Conservation (phyloP, 1,140 invertebrate genomes). For the Calliopsis andreniformis region DNA sequence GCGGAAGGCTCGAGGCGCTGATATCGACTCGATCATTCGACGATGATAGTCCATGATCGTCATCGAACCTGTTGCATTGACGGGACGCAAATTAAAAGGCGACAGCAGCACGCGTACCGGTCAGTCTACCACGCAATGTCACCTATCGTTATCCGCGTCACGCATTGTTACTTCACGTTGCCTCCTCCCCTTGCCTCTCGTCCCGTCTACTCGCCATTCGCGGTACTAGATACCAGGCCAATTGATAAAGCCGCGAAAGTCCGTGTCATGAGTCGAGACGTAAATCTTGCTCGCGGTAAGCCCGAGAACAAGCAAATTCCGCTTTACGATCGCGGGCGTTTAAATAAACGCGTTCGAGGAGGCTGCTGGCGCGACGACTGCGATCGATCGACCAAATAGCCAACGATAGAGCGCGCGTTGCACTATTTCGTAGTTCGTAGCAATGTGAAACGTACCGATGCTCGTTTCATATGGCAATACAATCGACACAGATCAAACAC, state of each 20-base stretch:
- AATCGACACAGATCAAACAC: no score
- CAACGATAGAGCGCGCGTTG: no score
- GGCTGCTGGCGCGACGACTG: no score
- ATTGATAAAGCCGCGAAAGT: constrained; percentile 27
- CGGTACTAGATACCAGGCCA: constrained; percentile 1
- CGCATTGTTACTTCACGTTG: background rate
- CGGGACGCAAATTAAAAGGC: constrained; percentile 26
- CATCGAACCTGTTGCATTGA: constrained; percentile 51
- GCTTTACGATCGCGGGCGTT: background rate
- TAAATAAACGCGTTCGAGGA: background rate
- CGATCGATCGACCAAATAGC: no score
- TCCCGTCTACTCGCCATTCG: background rate
- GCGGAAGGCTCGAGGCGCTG: no score
- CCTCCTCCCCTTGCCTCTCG: background rate
- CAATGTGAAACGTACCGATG: no score
- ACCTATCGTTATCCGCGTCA: constrained; percentile 42
- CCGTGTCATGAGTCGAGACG: background rate
- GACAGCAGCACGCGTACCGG: background rate
- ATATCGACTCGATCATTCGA: no score
- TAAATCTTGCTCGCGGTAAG: background rate
- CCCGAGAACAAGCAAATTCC: background rate
- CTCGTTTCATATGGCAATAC: no score
- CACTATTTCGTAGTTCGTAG: no score
- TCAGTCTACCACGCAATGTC: background rate
- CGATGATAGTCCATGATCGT: background rate